Percentiles rank a stretch among this genome's conserved stretches.
phyloP scores from a whole-genome alignment of 2,797 vertebrate species.

The Anniella stebbinsi region DNA sequence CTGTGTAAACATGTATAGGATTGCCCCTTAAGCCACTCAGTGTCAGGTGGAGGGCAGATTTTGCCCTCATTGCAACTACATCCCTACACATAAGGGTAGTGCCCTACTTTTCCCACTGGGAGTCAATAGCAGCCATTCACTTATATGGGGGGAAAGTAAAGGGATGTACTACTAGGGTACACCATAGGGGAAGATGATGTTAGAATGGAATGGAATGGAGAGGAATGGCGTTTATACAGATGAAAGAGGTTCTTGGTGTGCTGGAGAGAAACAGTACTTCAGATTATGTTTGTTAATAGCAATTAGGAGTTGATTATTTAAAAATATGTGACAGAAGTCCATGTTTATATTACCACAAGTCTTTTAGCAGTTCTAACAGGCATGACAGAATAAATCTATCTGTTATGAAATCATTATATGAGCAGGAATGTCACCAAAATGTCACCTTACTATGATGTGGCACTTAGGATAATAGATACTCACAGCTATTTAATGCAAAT shows the following conservation, averaged over 20 bases:
- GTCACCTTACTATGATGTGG: slow-evolving; percentile 17
- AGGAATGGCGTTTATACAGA: background rate
- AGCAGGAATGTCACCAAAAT: background rate
- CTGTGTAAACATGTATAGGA: too few species aligned
- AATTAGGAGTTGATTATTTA: background rate
- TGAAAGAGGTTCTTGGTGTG: background rate
- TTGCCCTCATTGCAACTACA: background rate
- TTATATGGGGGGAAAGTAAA: background rate
- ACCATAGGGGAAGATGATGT: background rate
- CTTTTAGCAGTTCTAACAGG: slow-evolving; percentile 40
- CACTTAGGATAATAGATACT: slow-evolving; percentile 11
- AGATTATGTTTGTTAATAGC: background rate
- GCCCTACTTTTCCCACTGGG: background rate
- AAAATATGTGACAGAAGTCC: background rate
- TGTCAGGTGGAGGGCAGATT: background rate
- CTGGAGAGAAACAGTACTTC: background rate
- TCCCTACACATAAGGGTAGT: background rate
- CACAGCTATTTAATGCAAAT: background rate
- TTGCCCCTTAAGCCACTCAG: background rate
- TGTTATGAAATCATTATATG: slow-evolving; percentile 20
- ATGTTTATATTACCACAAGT: slow-evolving; percentile 36
- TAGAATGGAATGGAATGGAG: background rate
- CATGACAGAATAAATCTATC: slow-evolving; percentile 32
- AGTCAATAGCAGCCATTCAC: too few species aligned
- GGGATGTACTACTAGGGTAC: background rate